These are phyloP conservation scores for Cebus imitator DNA, from an alignment of 2,113 vertebrate genomes.

Conservation along the genomic window DNA sequence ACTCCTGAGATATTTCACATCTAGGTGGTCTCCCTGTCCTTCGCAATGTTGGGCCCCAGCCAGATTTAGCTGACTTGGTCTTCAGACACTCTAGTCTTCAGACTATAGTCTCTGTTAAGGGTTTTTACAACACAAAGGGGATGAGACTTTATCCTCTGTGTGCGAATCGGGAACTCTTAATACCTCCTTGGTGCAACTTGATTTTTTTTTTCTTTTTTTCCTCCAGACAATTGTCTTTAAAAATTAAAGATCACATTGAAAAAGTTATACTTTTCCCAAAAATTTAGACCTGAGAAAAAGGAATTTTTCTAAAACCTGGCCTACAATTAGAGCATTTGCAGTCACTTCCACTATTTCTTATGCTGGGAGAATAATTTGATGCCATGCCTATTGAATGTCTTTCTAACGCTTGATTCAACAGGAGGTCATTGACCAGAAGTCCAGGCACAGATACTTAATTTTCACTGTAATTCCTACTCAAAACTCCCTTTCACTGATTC, in stretches of 20 bases:
- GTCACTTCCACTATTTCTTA: neutral
- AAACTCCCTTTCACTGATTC: neutral
- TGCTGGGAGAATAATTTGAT: neutral
- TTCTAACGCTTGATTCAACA: neutral
- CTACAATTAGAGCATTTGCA: neutral
- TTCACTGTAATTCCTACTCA: conserved; percentile 5
- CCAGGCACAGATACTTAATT: neutral
- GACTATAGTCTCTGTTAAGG: neutral
- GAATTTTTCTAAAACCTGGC: neutral
- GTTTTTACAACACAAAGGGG: neutral
- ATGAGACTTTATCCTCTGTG: neutral
- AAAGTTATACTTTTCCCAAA: neutral
- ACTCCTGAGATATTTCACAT: neutral
- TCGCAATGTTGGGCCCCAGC: neutral
- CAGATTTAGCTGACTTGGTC: neutral
- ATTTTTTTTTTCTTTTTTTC: too few species aligned
- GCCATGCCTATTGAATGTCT: neutral
- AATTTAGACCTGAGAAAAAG: neutral
- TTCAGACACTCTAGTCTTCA: neutral
- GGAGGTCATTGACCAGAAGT: neutral
- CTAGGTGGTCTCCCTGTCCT: neutral
- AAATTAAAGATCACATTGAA: conserved; percentile 3
- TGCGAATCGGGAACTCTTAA: neutral
- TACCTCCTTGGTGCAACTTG: neutral
- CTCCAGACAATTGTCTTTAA: neutral